These are phyloP conservation scores for Eucera pruinosa DNA, from an alignment of 2,888 invertebrate genomes.

Conservation along the genomic window DNA sequence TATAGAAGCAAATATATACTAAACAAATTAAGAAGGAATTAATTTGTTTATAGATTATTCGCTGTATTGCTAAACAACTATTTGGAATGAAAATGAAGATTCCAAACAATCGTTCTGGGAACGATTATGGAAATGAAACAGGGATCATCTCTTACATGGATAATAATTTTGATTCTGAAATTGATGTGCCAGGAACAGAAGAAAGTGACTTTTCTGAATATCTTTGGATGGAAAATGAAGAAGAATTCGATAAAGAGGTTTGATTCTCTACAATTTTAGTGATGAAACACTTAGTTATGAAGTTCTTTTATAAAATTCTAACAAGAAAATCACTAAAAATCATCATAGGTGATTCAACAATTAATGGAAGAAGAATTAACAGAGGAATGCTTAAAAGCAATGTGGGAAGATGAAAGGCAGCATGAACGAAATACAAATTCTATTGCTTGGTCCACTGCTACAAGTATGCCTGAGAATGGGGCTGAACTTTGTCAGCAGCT, in stretches of 20 bases:
- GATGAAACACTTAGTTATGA: neutral
- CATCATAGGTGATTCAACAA: conserved; percentile 91
- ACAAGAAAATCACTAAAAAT: conserved; percentile 23
- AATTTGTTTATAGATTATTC: conserved; percentile 48
- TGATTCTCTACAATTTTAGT: conserved; percentile 50
- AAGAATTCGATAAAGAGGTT: conserved; percentile 96
- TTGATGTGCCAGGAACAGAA: conserved; percentile 84
- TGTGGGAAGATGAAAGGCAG: conserved; percentile 89
- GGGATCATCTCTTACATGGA: conserved; percentile 80
- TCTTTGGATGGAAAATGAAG: conserved; percentile 97
- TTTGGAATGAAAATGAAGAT: conserved; percentile 84
- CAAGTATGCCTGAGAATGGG: conserved; percentile 77
- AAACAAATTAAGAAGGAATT: neutral
- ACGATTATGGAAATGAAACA: conserved; percentile 83
- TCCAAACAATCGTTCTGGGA: conserved; percentile 82
- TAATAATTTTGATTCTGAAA: conserved; percentile 77
- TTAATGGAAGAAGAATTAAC: conserved; percentile 94
- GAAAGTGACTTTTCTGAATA: conserved; percentile 94
- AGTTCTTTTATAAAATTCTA: neutral
- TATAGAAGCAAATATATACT: too few relatives aligned
- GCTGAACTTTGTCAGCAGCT: conserved; percentile 82
- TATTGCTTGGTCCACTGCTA: conserved; percentile 80
- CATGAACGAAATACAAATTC: conserved; percentile 81
- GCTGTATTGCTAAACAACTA: conserved; percentile 56
- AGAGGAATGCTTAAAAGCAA: conserved; percentile 94